Percentiles rank a stretch among this genome's conserved stretches.
Evolutionary conservation across 2,888 invertebrate genomes (phyloP).

Genomic region (Spialia ferax): DNA sequence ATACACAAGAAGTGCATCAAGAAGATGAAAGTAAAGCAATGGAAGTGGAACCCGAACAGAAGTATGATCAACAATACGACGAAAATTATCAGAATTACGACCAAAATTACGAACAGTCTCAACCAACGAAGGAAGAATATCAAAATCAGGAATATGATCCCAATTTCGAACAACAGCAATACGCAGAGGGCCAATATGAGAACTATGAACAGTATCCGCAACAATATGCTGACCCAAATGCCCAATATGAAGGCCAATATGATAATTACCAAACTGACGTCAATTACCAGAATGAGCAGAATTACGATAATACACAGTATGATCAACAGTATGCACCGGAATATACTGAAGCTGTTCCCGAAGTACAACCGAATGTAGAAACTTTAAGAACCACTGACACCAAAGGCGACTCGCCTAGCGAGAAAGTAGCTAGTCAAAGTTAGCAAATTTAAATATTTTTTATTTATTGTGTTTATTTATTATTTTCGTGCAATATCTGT

Average conservation of each 20-base stretch:
- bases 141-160: constrained; percentile 58
- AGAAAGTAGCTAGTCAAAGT: constrained; percentile 68
- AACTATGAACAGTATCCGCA: constrained; percentile 68
- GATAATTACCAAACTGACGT: constrained; percentile 64
- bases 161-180: constrained; percentile 63
- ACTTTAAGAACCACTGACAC: constrained; percentile 45
- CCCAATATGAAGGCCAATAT: constrained; percentile 65
- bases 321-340: constrained; percentile 58
- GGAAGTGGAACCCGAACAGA: constrained; percentile 54
- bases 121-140: constrained; percentile 50
- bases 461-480: too few species aligned
- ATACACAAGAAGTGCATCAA: constrained; percentile 42
- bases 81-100: constrained; percentile 60
- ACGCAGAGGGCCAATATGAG: constrained; percentile 65
- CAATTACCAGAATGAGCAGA: constrained; percentile 62
- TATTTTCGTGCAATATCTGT: constrained; percentile 71
- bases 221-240: constrained; percentile 63
- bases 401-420: constrained; percentile 58
- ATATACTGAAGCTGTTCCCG: constrained; percentile 47
- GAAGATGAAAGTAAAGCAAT: constrained; percentile 49
- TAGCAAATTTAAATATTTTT: constrained; percentile 56
- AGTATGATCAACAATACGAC: constrained; percentile 46
- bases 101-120: constrained; percentile 57
- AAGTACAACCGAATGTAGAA: constrained; percentile 44
- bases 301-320: constrained; percentile 62